Conservation (phyloP, 2,113 vertebrate genomes). For the Daphoenositta chrysoptera region DNA sequence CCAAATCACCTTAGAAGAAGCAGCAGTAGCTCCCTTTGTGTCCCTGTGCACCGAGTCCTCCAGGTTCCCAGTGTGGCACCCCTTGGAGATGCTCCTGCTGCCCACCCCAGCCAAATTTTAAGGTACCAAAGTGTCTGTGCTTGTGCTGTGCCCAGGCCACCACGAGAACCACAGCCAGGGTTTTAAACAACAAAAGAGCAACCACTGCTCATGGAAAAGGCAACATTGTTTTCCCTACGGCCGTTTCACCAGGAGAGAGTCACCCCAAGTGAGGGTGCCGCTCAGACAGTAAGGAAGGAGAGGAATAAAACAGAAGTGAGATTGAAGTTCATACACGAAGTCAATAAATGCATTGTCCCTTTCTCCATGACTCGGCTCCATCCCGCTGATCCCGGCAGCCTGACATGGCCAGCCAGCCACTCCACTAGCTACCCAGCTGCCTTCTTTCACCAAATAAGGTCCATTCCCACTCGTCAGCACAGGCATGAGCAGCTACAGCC, state of each 20-base stretch:
- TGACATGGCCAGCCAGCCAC: background rate
- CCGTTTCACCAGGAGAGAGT: accelerated
- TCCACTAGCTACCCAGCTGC: background rate
- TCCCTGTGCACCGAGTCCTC: background rate
- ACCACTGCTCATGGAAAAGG: background rate
- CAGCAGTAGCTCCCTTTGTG: background rate
- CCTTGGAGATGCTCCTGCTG: background rate
- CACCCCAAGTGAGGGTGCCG: accelerated
- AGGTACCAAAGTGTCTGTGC: background rate
- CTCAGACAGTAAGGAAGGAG: background rate
- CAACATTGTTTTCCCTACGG: accelerated
- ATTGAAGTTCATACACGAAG: background rate
- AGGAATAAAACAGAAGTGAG: background rate
- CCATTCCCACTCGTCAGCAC: background rate
- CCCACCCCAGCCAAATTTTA: background rate
- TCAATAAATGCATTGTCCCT: background rate
- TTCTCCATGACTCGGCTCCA: background rate
- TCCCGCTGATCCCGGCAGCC: background rate
- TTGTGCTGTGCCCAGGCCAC: background rate
- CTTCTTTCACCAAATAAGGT: constrained; percentile 46
- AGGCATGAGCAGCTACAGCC: background rate
- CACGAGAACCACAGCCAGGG: background rate
- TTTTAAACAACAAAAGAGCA: background rate
- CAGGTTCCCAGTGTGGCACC: background rate
- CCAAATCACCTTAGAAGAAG: background rate